These are phyloP conservation scores for Drosophila paulistorum DNA, from an alignment of 1,140 invertebrate species.

Conservation along the genomic window DNA sequence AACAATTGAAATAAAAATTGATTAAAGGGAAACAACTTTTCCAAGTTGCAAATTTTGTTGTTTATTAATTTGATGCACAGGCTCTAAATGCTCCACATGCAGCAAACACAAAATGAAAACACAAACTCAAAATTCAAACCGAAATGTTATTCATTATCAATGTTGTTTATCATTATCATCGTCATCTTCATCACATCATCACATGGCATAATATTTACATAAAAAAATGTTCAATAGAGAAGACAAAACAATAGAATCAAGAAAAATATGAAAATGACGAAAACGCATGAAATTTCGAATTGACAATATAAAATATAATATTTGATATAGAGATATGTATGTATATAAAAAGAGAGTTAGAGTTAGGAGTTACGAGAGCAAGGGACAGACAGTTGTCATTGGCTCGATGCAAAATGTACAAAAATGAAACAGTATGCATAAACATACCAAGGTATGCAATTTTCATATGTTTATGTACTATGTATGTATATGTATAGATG, in stretches of 20 bases:
- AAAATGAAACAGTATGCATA: slow-evolving; percentile 8
- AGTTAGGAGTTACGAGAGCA: not conserved
- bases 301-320: not conserved
- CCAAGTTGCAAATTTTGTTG: slow-evolving; percentile 18
- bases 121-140: slow-evolving; percentile 7
- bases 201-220: slow-evolving; percentile 10
- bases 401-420: slow-evolving; percentile 11
- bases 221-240: not conserved
- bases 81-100: slow-evolving; percentile 50
- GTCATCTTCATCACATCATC: not conserved
- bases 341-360: too few relatives aligned
- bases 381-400: not conserved
- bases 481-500: slow-evolving; percentile 6
- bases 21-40: not conserved
- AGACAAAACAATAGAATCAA: not conserved
- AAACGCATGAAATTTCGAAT: slow-evolving; percentile 2
- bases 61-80: slow-evolving; percentile 48
- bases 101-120: slow-evolving; percentile 7
- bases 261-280: not conserved
- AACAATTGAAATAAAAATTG: slow-evolving; percentile 11
- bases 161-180: not conserved
- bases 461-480: slow-evolving; percentile 6
- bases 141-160: slow-evolving; percentile 1
- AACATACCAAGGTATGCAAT: slow-evolving; percentile 33
- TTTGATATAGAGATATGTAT: not conserved